Evolutionary conservation across 2,113 vertebrate genomes (phyloP).

Genomic region (Hymenochirus boettgeri): DNA sequence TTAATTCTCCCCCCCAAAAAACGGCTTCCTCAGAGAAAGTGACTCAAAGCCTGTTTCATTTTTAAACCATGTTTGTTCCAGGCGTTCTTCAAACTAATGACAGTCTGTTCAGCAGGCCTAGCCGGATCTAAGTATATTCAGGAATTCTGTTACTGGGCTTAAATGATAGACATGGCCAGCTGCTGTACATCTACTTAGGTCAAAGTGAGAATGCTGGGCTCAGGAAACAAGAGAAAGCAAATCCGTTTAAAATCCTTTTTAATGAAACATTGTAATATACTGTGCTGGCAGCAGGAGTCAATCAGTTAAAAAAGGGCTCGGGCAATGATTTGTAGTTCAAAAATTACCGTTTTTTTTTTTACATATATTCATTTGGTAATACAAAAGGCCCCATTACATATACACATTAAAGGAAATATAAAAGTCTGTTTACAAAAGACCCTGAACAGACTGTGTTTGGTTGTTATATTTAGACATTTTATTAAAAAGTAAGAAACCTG

Average conservation of each 20-base stretch:
- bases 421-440: too few relatives aligned
- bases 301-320: conserved; percentile 25
- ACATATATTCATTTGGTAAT: too few relatives aligned
- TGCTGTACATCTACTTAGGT: conserved; percentile 71
- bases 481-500: too few relatives aligned
- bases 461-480: too few relatives aligned
- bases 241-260: conserved; percentile 66
- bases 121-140: conserved; percentile 70
- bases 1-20: conserved; percentile 55
- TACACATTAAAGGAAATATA: too few relatives aligned
- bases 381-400: too few relatives aligned
- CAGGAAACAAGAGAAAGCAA: conserved; percentile 74
- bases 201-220: conserved; percentile 64
- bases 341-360: too few relatives aligned
- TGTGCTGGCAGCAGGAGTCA: conserved; percentile 53
- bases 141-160: conserved; percentile 69
- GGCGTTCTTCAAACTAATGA: conserved; percentile 52
- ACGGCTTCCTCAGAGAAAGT: conserved; percentile 48
- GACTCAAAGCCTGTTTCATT: conserved; percentile 58
- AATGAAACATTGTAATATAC: conserved; percentile 64
- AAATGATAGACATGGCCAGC: conserved; percentile 79
- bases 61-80: conserved; percentile 49
- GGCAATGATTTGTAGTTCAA: too few relatives aligned
- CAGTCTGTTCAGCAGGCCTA: conserved; percentile 56
- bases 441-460: too few relatives aligned